These are phyloP conservation scores for Aphidoletes aphidimyza DNA, from an alignment of 2,888 invertebrate species.

Conservation along the genomic window DNA sequence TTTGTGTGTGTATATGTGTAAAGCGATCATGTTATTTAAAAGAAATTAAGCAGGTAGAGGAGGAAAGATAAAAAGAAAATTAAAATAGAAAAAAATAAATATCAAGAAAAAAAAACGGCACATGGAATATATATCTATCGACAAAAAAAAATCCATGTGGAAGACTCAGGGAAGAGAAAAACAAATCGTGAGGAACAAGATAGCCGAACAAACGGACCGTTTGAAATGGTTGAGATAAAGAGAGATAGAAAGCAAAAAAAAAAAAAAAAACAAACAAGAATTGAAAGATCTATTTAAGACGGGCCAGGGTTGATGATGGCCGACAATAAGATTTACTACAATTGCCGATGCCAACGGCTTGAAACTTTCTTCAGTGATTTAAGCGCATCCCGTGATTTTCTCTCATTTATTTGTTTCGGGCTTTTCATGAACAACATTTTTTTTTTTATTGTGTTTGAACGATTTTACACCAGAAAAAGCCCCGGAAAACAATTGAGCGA, in stretches of 20 bases:
- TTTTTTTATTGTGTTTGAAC: constrained; percentile 48
- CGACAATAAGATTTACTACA: constrained; percentile 28
- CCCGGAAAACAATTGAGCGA: background rate
- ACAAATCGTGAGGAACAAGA: no score
- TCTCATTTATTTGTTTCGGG: background rate
- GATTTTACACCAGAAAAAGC: background rate
- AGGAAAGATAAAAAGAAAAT: constrained; percentile 46
- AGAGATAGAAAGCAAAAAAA: no score
- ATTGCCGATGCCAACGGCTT: background rate
- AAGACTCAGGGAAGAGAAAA: background rate
- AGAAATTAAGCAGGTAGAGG: constrained; percentile 41
- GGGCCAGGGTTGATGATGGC: constrained; percentile 7
- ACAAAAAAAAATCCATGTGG: background rate
- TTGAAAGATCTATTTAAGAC: no score
- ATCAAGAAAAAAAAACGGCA: constrained; percentile 14
- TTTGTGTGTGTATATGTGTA: background rate
- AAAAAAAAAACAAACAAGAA: no score
- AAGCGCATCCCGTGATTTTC: background rate
- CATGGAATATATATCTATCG: background rate
- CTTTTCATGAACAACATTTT: constrained; percentile 16
- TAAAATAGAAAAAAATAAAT: constrained; percentile 33
- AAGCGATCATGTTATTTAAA: constrained; percentile 39
- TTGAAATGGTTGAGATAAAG: no score
- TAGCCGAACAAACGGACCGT: no score
- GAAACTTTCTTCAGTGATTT: background rate